Evolutionary conservation across 2,797 vertebrate species (phyloP), one percentile per base, ranked within the genome.

Genomic region (Sylvia borin): DNA sequence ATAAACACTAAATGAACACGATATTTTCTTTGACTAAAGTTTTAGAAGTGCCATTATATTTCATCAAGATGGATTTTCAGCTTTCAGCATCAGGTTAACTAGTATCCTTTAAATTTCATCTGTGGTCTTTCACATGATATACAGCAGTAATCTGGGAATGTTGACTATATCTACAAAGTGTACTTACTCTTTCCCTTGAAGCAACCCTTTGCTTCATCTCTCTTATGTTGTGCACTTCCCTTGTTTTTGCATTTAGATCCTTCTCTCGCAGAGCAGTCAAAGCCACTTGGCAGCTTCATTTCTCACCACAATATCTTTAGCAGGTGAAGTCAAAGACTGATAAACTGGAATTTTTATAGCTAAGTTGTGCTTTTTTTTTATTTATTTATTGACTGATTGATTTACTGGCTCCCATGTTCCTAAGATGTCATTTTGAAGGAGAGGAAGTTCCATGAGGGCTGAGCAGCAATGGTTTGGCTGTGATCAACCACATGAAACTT

Each of bases 191-290:
- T 77, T 61, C 34, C 27, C n/a, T 77, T 86, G 8, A 54, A 57
- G 26, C 70, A 57, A 68, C 27, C 22, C 38, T 85, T 92, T 91
- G 18, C 58, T 67, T 95, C 0, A 0, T 43, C 8, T 45, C 17
- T 38, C 3, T 65, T 45, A 26, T 0, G 0, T 19, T 2, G 2
- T 0, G 1, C 14, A 32, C 29, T 70, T 89, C n/a, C 29, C 25
- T 74, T 0, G 0, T 1, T 3, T 22, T 34, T 42, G 43, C 40
- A 27, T 29, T 72, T 80, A 50, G 61, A 48, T 80, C 18, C 16
- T 22, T 65, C 32, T 85, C 13, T 24, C 0, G 2, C 34, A 58
- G 40, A 87, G 32, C 1, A 4, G 19, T 70, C 60, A 65, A 60
- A 73, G 32, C 48, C 26, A 71, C 20, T 4, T 73, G 54, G 50